Percentiles rank a stretch among this genome's conserved stretches.
These are phyloP conservation scores for Suricata suricatta DNA, from an alignment of 2,113 vertebrate genomes.

Conservation along the genomic window DNA sequence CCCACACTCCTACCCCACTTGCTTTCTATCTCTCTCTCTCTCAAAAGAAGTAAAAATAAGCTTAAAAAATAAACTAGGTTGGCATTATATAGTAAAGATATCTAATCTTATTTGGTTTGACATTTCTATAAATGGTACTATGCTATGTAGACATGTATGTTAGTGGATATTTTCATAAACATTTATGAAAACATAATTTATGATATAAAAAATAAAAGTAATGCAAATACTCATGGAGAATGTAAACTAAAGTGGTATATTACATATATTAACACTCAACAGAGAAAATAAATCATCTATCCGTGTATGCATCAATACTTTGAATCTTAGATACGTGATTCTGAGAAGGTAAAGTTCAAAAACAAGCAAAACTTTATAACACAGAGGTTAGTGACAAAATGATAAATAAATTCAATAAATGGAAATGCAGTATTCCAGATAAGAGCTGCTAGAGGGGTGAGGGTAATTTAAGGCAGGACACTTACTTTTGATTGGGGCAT, in stretches of 20 bases:
- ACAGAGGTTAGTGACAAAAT: neutral
- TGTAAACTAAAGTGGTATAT: neutral
- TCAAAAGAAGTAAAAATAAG: too few relatives aligned
- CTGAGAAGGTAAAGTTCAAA: neutral
- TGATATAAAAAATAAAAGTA: neutral
- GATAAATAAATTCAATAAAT: neutral
- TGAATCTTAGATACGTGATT: neutral
- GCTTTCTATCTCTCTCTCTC: too few relatives aligned
- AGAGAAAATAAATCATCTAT: neutral
- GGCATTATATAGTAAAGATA: neutral
- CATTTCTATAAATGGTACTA: neutral
- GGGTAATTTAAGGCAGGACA: rapidly evolving
- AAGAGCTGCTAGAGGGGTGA: neutral
- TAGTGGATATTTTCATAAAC: neutral
- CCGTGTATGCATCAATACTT: neutral
- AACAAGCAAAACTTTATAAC: neutral
- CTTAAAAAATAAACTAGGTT: neutral
- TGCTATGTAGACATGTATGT: neutral
- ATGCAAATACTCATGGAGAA: neutral
- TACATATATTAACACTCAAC: neutral
- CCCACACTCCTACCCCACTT: too few relatives aligned
- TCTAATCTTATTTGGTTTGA: neutral
- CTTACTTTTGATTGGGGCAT: neutral
- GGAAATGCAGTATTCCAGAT: neutral
- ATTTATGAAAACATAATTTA: neutral